Conservation (phyloP, 1,140 invertebrate species). For the Nymphalis io region DNA sequence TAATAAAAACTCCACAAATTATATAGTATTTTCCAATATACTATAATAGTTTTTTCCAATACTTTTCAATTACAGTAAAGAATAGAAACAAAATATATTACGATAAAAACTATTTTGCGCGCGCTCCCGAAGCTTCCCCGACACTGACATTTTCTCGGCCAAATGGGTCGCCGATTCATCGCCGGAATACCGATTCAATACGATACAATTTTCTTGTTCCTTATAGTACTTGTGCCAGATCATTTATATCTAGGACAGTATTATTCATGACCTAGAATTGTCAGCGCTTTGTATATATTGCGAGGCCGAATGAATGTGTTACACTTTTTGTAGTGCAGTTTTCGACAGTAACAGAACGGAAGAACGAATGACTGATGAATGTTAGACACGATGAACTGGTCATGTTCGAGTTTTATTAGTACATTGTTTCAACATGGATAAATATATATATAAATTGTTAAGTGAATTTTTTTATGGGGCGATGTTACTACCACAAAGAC, state of each 20-base stretch:
- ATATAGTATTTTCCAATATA: no score
- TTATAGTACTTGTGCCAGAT: constrained; percentile 22
- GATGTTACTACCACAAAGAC: no score
- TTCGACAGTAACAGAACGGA: constrained; percentile 8
- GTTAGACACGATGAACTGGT: constrained; percentile 7
- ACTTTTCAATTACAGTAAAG: constrained; percentile 1
- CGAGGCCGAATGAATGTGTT: constrained; percentile 9
- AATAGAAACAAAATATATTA: background rate
- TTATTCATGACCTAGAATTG: constrained; percentile 23
- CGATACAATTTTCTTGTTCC: constrained; percentile 30
- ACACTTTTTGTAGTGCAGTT: constrained; percentile 7
- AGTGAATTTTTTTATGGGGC: background rate
- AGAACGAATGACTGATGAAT: constrained; percentile 12
- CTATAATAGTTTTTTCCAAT: background rate
- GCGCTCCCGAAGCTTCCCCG: background rate
- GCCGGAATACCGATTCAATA: constrained; percentile 31
- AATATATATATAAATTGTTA: background rate
- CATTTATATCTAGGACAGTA: constrained; percentile 34
- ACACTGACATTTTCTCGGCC: constrained; percentile 21
- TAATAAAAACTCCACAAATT: no score
- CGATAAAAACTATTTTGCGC: constrained; percentile 3
- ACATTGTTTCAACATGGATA: background rate
- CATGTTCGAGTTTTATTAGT: background rate
- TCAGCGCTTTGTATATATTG: constrained; percentile 4
- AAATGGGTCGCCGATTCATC: constrained; percentile 31